phyloP scores from a whole-genome alignment of 1,140 invertebrate genomes.

The Panulirus ornatus region DNA sequence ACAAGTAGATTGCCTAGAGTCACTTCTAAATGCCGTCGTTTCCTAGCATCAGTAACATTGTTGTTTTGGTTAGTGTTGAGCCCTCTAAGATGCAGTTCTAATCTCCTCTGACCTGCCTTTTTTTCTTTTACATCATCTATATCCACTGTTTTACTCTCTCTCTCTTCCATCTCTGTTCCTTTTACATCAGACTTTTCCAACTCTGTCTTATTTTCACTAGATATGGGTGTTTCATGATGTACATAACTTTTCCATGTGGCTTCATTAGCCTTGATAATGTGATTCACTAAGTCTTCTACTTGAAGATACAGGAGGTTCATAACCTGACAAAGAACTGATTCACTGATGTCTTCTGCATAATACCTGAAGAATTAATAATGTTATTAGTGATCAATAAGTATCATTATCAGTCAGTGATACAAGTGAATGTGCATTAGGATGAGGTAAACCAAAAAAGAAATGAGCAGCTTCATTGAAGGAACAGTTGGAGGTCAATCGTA shows the following conservation, averaged over 20 bases:
- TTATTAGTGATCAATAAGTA: too few species aligned
- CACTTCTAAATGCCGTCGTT: conserved; percentile 70
- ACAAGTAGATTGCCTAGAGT: conserved; percentile 82
- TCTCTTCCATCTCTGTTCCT: conserved; percentile 21
- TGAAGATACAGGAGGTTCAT: conserved; percentile 69
- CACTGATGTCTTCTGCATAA: conserved; percentile 69
- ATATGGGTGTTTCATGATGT: background rate
- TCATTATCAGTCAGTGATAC: too few species aligned
- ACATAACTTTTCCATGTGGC: conserved; percentile 18
- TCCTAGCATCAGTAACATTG: conserved; percentile 43
- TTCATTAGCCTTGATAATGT: conserved; percentile 69
- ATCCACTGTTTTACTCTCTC: background rate
- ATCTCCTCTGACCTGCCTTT: conserved; percentile 47
- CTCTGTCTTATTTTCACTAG: conserved; percentile 29
- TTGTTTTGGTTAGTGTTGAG: conserved; percentile 29
- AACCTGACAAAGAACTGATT: conserved; percentile 60
- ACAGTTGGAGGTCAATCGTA: too few species aligned
- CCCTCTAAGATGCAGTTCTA: conserved; percentile 56
- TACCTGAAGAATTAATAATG: conserved; percentile 43
- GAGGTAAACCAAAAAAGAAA: too few species aligned
- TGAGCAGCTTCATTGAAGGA: too few species aligned
- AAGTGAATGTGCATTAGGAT: too few species aligned
- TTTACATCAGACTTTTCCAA: background rate
- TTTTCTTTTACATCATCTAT: conserved; percentile 45
- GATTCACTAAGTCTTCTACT: conserved; percentile 65